Percentiles rank a stretch among this genome's conserved stretches.
Evolutionary conservation across 2,797 vertebrate genomes (phyloP).

Genomic region (Eulemur albifrons): DNA sequence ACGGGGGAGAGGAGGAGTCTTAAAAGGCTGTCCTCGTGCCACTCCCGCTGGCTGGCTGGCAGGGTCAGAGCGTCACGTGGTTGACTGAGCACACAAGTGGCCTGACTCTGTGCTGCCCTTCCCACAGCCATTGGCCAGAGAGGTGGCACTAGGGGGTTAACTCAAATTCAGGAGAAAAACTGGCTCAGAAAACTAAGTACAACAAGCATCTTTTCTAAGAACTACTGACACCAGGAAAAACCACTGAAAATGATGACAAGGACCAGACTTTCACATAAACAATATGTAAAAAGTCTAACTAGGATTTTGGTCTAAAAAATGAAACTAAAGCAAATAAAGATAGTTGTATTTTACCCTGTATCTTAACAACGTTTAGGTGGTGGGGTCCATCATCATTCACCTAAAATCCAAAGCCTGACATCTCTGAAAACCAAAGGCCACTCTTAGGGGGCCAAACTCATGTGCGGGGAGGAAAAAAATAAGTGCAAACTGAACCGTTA

Average conservation of each 20-base stretch:
- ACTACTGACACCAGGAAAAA: background rate
- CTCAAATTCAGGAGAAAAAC: background rate
- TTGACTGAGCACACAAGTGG: fast-evolving
- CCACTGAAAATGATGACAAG: background rate
- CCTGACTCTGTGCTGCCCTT: too few species aligned
- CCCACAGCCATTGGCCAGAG: background rate
- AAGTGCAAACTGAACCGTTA: background rate
- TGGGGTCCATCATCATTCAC: background rate
- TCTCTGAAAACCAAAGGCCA: background rate
- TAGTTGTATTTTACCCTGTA: background rate
- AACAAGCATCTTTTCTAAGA: background rate
- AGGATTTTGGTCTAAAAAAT: background rate
- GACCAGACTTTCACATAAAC: background rate
- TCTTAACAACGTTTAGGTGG: background rate
- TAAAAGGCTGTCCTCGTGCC: fast-evolving
- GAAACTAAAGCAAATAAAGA: background rate
- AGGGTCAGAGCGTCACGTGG: fast-evolving
- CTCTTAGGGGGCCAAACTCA: background rate
- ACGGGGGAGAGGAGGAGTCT: background rate
- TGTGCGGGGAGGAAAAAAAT: background rate
- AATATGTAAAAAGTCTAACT: background rate
- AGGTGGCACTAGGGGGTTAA: fast-evolving
- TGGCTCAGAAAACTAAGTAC: background rate
- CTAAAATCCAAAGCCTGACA: background rate
- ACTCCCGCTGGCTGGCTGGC: fast-evolving